These are phyloP conservation scores for Pachypanchax playfairii DNA, from an alignment of 2,113 vertebrate species.

Conservation along the genomic window DNA sequence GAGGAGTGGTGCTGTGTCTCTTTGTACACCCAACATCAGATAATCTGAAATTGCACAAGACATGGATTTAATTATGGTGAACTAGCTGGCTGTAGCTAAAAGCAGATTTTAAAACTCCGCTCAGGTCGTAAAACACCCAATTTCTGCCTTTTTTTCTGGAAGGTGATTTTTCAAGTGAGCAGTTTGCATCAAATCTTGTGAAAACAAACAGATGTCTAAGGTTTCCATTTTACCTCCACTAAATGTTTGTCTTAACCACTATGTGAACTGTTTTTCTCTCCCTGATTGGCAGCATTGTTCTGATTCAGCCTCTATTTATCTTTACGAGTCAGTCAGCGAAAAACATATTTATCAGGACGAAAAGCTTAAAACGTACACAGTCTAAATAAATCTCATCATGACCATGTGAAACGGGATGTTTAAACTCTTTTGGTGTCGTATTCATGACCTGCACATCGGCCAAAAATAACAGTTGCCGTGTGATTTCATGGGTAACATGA, in stretches of 20 bases:
- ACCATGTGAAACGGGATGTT: slow-evolving; percentile 74
- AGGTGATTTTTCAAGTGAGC: neutral
- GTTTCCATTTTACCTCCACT: slow-evolving; percentile 33
- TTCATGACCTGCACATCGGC: slow-evolving; percentile 53
- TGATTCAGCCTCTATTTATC: slow-evolving; percentile 63
- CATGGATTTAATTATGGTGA: slow-evolving; percentile 30
- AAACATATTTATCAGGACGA: slow-evolving; percentile 67
- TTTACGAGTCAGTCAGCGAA: slow-evolving; percentile 45
- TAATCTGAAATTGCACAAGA: slow-evolving; percentile 40
- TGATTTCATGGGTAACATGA: slow-evolving; percentile 51
- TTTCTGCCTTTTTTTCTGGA: slow-evolving; percentile 6
- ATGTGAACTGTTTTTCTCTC: slow-evolving; percentile 22
- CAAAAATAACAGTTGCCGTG: slow-evolving; percentile 65
- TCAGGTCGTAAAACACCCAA: neutral
- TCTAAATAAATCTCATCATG: slow-evolving; percentile 61
- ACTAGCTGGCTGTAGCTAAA: slow-evolving; percentile 21
- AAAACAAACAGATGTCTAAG: slow-evolving; percentile 11
- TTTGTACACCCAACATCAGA: slow-evolving; percentile 35
- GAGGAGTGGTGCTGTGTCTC: slow-evolving; percentile 28
- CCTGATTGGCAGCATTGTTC: slow-evolving; percentile 47
- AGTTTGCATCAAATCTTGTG: too few relatives aligned
- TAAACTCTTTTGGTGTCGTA: slow-evolving; percentile 64
- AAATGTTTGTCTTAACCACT: slow-evolving; percentile 34
- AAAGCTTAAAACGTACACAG: slow-evolving; percentile 36
- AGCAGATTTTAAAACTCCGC: slow-evolving; percentile 7